Percentiles rank a stretch among this genome's conserved stretches.
Evolutionary conservation across 2,113 vertebrate genomes (phyloP).

Genomic region (Notarius quadriscutis): DNA sequence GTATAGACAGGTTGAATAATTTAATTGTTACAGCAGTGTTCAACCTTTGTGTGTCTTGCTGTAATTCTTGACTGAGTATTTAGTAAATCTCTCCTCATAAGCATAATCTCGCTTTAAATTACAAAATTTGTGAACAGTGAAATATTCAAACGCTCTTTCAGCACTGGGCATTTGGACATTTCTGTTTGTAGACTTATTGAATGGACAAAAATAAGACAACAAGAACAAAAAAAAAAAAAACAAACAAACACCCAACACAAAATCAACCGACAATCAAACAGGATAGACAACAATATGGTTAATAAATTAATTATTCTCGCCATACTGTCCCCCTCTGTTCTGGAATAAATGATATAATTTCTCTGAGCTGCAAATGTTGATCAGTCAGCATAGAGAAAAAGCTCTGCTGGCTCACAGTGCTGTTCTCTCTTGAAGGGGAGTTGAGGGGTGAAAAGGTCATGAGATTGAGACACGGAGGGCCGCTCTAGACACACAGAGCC

Average conservation of each 20-base stretch:
- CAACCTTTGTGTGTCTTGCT: background rate
- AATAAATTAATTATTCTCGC: constrained; percentile 67
- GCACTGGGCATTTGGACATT: constrained; percentile 45
- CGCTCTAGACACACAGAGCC: constrained; percentile 26
- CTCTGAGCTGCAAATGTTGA: constrained; percentile 41
- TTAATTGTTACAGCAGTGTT: background rate
- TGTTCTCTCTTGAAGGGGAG: constrained; percentile 56
- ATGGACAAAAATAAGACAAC: constrained; percentile 24
- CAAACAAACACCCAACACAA: constrained; percentile 38
- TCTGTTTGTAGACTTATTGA: constrained; percentile 51
- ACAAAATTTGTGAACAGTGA: background rate
- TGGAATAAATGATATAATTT: constrained; percentile 25
- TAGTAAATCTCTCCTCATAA: background rate
- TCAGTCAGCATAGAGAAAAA: constrained; percentile 54
- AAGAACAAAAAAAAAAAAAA: constrained; percentile 30
- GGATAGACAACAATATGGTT: constrained; percentile 52
- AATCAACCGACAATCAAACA: constrained; percentile 50
- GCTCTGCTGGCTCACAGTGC: constrained; percentile 65
- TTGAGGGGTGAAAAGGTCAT: constrained; percentile 30
- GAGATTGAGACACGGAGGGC: constrained; percentile 35
- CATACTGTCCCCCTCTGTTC: constrained; percentile 34
- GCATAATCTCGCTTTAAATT: constrained; percentile 1
- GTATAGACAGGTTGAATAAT: background rate
- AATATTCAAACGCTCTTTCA: constrained; percentile 33
- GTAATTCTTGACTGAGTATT: background rate